These are phyloP conservation scores for Peromyscus polionotus DNA, from an alignment of 2,113 vertebrate species.

Conservation along the genomic window DNA sequence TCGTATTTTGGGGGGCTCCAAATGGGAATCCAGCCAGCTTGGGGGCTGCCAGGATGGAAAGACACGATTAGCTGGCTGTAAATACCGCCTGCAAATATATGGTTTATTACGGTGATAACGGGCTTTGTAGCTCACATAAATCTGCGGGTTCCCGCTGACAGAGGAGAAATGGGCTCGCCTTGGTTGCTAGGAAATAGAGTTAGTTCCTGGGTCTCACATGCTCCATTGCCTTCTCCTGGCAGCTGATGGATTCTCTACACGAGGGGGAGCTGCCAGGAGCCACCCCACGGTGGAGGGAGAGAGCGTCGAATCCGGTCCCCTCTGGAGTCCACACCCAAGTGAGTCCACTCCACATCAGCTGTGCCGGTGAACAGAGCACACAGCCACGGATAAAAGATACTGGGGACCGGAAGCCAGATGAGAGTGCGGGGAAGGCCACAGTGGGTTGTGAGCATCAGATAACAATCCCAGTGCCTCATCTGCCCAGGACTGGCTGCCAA, in stretches of 20 bases:
- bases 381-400: conserved; percentile 64
- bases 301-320: not conserved
- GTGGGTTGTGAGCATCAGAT: conserved; percentile 51
- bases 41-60: conserved; percentile 65
- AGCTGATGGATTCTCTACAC: conserved; percentile 82
- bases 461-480: conserved; percentile 69
- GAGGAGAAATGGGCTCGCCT: conserved; percentile 84
- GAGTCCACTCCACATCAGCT: conserved; percentile 64
- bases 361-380: conserved; percentile 49
- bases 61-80: conserved; percentile 83
- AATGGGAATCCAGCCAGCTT: conserved; percentile 63
- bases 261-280: conserved; percentile 71
- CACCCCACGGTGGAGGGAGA: conserved; percentile 73
- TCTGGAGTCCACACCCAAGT: not conserved
- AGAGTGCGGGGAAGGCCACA: not conserved
- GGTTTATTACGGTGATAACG: conserved; percentile 87
- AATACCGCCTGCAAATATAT: conserved; percentile 83
- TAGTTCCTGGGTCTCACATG: conserved; percentile 83
- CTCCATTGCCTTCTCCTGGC: conserved; percentile 77
- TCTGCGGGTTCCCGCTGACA: conserved; percentile 87
- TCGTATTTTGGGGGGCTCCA: conserved; percentile 69
- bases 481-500: conserved; percentile 62
- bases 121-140: conserved; percentile 86
- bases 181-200: conserved; percentile 89
- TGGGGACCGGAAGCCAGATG: conserved; percentile 52